These are phyloP conservation scores for Patella caerulea DNA, from an alignment of 2,888 invertebrate species.

Conservation along the genomic window DNA sequence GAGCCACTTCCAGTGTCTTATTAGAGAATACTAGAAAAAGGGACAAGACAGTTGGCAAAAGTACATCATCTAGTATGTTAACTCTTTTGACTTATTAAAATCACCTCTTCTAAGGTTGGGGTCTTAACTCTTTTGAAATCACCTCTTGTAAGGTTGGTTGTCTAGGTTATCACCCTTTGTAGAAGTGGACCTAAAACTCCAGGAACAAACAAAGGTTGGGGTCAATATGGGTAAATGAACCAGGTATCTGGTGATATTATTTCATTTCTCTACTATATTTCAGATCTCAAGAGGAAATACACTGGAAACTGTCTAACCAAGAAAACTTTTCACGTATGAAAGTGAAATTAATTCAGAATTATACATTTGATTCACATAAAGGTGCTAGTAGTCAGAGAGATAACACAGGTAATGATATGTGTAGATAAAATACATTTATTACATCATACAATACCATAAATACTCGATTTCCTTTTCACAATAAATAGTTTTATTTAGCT, in stretches of 20 bases:
- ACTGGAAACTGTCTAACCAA: slow-evolving; percentile 78
- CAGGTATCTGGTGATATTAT: no score
- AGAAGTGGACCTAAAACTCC: no score
- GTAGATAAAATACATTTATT: no score
- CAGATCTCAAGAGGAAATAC: slow-evolving; percentile 44
- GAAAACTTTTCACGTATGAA: slow-evolving; percentile 79
- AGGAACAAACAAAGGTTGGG: no score
- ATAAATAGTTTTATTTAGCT: no score
- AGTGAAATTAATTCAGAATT: slow-evolving; percentile 76
- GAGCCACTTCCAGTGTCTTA: no score
- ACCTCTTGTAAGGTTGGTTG: background rate
- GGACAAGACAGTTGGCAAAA: no score
- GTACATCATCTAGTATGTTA: no score
- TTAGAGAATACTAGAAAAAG: no score
- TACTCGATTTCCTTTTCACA: no score
- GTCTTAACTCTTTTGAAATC: no score
- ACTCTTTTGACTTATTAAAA: background rate
- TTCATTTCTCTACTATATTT: background rate
- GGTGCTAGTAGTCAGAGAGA: slow-evolving; percentile 78
- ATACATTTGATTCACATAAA: slow-evolving; percentile 76
- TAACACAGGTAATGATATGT: slow-evolving; percentile 72
- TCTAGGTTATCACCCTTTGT: background rate
- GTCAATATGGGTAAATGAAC: background rate
- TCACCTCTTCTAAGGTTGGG: background rate
- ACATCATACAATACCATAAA: no score